phyloP scores from a whole-genome alignment of 2,888 invertebrate genomes.

The Spialia ferax region DNA sequence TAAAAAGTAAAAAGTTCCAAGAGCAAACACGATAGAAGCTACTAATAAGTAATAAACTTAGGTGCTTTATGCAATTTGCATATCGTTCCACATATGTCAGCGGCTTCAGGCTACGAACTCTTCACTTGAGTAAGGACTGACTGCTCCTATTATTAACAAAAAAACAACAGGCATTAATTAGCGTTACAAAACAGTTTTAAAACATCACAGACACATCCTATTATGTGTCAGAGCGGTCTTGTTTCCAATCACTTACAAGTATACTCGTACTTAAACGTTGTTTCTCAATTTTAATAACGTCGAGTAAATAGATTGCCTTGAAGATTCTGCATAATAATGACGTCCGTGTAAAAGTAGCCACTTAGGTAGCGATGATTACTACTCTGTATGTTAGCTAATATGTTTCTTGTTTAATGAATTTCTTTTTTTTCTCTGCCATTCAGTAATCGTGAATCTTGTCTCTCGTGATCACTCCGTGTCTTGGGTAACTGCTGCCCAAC shows the following conservation, averaged over 20 bases:
- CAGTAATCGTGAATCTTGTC: background rate
- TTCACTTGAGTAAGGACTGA: background rate
- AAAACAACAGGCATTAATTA: background rate
- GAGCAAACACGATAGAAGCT: background rate
- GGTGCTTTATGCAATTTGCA: background rate
- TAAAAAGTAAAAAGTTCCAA: background rate
- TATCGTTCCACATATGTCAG: constrained; percentile 2
- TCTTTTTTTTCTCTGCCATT: constrained; percentile 16
- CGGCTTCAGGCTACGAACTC: background rate
- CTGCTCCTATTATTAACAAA: background rate
- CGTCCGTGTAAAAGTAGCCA: constrained; percentile 24
- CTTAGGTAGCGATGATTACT: constrained; percentile 9
- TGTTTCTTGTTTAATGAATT: constrained; percentile 18
- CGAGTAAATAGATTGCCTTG: constrained; percentile 30
- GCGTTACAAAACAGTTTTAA: background rate
- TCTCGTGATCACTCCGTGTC: background rate
- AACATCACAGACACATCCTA: background rate
- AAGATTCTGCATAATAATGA: constrained; percentile 28
- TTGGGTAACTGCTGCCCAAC: background rate
- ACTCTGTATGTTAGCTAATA: constrained; percentile 25
- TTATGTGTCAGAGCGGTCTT: constrained; percentile 8
- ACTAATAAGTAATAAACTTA: too few species aligned
- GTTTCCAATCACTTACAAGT: constrained; percentile 13
- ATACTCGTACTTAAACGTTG: background rate
- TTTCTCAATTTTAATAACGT: constrained; percentile 17